Evolutionary conservation across 1,140 invertebrate species (phyloP), one percentile per base, ranked within the genome.

Genomic region (Drosophila varians): DNA sequence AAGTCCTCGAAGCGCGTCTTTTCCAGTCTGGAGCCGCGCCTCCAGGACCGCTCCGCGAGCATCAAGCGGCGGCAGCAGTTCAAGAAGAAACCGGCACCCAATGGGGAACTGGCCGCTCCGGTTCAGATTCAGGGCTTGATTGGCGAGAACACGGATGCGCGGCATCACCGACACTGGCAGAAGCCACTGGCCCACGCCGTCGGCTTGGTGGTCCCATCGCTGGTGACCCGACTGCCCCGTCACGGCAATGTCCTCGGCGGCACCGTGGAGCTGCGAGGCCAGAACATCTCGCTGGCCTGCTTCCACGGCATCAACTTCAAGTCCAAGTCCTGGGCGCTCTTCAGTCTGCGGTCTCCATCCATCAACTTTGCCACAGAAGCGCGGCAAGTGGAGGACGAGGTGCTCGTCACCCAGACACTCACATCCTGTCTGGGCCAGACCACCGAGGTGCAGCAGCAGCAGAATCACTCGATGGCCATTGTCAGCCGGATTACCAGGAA

Each of bases 301-400:
- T 99, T 99, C 93, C 97, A 99, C 92, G 98, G 98, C 4, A 97
- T 98, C 78, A 99, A 99, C 92, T 98, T 99, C 91, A 98, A 91
- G 83, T 93, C 97, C 23, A 99, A 99, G 92, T 98, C 96, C 1
- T 99, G 98, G 98, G 98, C 98, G 1, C 89, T 99, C 23, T 99
- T 99, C 91, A 98, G 96, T 62, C 92, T 99, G 46, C 96, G 97
- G 91, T 97, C 99, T 74, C 98, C 98, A 0, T 97, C 95, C 64
- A 99, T 99, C 62, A 97, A 96, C 77, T 99, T 99, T 92, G 95
- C 97, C 14, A 98, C 98, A 0, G 98, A 99, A 92, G 97, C 97
- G 1, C 97, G 98, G 90, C 95, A 97, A 91, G 94, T 96, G 38
- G 77, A 90, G 36, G 74, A 90, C 8, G 89, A 91, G 6, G 87